Conservation (phyloP, 2,888 invertebrate genomes). For the Orthonychiurus folsomi region DNA sequence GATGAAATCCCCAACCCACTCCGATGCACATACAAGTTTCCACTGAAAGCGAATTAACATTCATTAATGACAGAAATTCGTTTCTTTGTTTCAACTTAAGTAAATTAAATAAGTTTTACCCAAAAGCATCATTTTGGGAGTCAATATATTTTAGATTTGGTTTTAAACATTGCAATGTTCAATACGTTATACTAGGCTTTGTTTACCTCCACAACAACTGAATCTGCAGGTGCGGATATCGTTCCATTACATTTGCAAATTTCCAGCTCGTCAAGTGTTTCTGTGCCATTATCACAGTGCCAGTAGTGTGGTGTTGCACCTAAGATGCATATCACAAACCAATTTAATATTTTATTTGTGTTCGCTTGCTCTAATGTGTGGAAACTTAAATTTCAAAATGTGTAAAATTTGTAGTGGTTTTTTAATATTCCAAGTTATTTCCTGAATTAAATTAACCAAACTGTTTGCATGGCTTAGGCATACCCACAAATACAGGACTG, state of each 20-base stretch:
- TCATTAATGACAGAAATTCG: conserved; percentile 9
- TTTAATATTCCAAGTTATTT: not conserved
- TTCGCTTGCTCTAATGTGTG: too few relatives aligned
- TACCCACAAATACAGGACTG: conserved; percentile 16
- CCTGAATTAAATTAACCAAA: not conserved
- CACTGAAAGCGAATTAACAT: conserved; percentile 20
- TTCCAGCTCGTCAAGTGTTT: conserved; percentile 18
- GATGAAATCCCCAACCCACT: conserved; percentile 33
- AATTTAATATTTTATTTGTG: too few relatives aligned
- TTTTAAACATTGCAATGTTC: too few relatives aligned
- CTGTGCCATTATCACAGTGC: conserved; percentile 22
- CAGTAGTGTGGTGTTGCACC: conserved; percentile 26
- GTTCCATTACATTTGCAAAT: conserved; percentile 31
- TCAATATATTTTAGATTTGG: not conserved
- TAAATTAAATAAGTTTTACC: not conserved
- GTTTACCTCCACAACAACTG: conserved; percentile 33
- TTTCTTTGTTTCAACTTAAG: too few relatives aligned
- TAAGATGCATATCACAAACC: too few relatives aligned
- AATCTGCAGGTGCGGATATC: conserved; percentile 14
- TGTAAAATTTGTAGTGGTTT: too few relatives aligned
- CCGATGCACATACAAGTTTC: conserved; percentile 30
- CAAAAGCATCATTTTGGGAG: not conserved
- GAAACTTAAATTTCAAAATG: too few relatives aligned
- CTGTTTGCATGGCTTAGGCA: too few relatives aligned
- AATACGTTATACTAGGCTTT: too few relatives aligned